Conservation (phyloP, 2,113 vertebrate genomes). For the Sinocyclocheilus anshuiensis region DNA sequence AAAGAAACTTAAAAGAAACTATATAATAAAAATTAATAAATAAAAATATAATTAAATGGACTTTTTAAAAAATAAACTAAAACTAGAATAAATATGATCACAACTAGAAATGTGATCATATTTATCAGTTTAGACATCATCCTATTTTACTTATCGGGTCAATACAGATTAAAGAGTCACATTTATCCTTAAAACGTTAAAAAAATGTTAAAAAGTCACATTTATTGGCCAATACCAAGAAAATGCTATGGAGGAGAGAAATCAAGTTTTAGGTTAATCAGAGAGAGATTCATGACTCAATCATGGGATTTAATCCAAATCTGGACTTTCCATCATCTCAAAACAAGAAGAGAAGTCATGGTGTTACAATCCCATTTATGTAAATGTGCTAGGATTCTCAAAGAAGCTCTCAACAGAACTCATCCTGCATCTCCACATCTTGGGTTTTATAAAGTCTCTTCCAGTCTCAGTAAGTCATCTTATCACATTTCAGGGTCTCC, state of each 20-base stretch:
- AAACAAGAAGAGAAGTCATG: neutral
- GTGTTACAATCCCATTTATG: neutral
- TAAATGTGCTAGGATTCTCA: neutral
- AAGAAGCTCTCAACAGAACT: neutral
- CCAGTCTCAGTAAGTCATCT: conserved; percentile 40
- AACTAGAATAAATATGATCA: neutral
- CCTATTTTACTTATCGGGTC: no score
- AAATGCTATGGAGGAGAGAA: neutral
- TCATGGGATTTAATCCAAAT: neutral
- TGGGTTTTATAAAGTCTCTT: conserved; percentile 10
- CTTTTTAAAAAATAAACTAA: neutral
- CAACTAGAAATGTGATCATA: neutral
- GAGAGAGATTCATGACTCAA: neutral
- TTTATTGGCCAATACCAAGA: neutral
- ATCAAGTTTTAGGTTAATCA: neutral
- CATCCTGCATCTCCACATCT: neutral
- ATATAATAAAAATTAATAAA: no score
- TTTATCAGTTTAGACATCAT: no score
- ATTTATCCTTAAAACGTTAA: no score
- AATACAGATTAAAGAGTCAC: no score
- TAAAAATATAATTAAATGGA: neutral
- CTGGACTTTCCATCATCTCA: neutral
- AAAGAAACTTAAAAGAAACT: no score
- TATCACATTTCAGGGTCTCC: conserved; percentile 47
- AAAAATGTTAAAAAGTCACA: no score